Percentiles rank a stretch among this genome's conserved stretches.
Conservation (phyloP, 2,797 vertebrate species). For the Euthynnus affinis region DNA sequence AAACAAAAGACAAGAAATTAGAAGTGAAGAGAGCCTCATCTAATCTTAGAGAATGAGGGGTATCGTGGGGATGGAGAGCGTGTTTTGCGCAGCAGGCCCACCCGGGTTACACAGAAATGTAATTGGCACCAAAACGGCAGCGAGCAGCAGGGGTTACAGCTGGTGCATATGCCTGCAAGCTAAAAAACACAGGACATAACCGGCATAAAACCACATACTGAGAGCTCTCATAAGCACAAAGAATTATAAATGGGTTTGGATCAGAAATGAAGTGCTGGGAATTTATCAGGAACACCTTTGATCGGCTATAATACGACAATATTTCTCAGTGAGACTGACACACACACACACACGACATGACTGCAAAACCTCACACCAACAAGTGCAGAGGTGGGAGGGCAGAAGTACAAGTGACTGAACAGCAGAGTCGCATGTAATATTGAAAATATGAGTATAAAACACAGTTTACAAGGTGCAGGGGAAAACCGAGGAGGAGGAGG, state of each 20-base stretch:
- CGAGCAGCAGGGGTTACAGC: slow-evolving; percentile 54
- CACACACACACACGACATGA: neutral
- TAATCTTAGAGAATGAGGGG: slow-evolving; percentile 26
- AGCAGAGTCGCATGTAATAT: neutral
- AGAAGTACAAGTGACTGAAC: neutral
- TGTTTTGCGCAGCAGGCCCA: slow-evolving; percentile 35
- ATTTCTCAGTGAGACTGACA: neutral
- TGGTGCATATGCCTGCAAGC: slow-evolving; percentile 31
- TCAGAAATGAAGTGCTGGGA: slow-evolving; percentile 4
- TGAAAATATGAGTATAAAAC: neutral
- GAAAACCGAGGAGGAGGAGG: neutral
- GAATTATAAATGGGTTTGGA: slow-evolving; percentile 10
- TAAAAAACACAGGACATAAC: slow-evolving; percentile 25
- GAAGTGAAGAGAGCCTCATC: slow-evolving; percentile 22
- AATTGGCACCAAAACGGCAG: slow-evolving; percentile 50
- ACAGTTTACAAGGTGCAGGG: neutral
- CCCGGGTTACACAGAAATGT: slow-evolving; percentile 30
- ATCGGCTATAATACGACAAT: neutral
- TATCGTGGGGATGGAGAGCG: neutral
- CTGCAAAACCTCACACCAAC: neutral
- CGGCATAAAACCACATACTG: slow-evolving; percentile 3
- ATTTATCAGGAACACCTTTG: neutral
- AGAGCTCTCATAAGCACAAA: slow-evolving; percentile 28
- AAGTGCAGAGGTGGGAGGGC: neutral
- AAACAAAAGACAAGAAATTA: slow-evolving; percentile 24